These are phyloP conservation scores for Anodontia alba DNA, from an alignment of 2,888 invertebrate species.

Conservation along the genomic window DNA sequence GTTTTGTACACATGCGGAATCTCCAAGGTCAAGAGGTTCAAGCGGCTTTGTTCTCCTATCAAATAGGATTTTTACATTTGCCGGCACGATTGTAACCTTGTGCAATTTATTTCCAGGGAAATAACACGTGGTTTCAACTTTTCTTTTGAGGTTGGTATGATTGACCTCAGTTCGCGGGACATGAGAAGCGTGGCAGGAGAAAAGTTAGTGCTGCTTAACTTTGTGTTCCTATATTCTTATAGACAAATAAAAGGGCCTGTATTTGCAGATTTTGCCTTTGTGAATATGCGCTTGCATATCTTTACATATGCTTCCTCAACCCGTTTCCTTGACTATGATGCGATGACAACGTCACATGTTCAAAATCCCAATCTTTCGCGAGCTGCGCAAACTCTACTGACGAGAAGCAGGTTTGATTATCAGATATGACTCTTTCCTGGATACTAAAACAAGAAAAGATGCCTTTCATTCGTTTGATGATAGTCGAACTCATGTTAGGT, in stretches of 20 bases:
- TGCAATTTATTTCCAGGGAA: not conserved
- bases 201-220: not conserved
- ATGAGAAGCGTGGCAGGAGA: constrained; percentile 11
- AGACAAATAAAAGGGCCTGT: constrained; percentile 13
- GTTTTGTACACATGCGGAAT: constrained; percentile 1
- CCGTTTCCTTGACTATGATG: not conserved
- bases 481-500: constrained; percentile 10
- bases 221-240: not conserved
- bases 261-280: not conserved
- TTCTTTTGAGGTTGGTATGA: not conserved
- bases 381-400: not conserved
- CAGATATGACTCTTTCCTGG: constrained; percentile 13
- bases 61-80: constrained; percentile 6
- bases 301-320: constrained; percentile 1
- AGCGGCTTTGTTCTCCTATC: constrained; percentile 9
- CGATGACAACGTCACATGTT: not conserved
- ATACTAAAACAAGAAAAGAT: constrained; percentile 14
- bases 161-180: not conserved
- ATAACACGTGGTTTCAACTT: not conserved
- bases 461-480: constrained; percentile 22
- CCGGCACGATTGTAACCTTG: not conserved
- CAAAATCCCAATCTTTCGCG: constrained; percentile 11
- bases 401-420: not conserved
- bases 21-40: constrained; percentile 7
- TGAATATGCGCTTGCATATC: constrained; percentile 14